Conservation (phyloP, 2,113 vertebrate genomes). For the Xyliphius kryptos region DNA sequence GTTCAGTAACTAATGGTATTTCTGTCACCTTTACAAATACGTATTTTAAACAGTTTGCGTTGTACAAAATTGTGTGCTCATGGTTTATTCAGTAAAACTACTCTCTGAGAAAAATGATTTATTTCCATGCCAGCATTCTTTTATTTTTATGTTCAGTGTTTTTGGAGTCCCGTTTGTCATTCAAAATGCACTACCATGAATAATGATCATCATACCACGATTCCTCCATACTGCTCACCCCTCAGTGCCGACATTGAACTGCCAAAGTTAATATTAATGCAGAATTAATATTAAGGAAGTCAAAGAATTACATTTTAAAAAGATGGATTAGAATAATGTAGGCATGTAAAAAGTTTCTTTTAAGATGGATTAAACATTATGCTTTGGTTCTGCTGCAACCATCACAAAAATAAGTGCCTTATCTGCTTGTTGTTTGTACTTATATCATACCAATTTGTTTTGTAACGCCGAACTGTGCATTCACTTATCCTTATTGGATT, state of each 20-base stretch:
- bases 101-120: neutral
- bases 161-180: neutral
- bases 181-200: neutral
- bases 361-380: neutral
- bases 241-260: neutral
- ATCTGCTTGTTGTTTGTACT: conserved; percentile 11
- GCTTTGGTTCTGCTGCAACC: conserved; percentile 11
- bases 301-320: neutral
- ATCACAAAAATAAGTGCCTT: conserved; percentile 35
- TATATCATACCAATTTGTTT: conserved; percentile 17
- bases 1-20: too few species aligned
- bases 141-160: neutral
- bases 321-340: neutral
- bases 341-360: neutral
- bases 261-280: neutral
- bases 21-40: too few species aligned
- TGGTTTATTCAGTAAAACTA: neutral
- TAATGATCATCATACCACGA: neutral
- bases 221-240: neutral
- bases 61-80: too few species aligned
- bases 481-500: conserved; percentile 14
- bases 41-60: too few species aligned
- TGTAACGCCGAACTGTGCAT: conserved; percentile 24
- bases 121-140: neutral
- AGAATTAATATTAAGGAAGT: neutral